A percentile compares a stretch with the other conserved stretches of the same genome.
These are phyloP conservation scores for Caenorhabditis afra DNA, from an alignment of 2,888 invertebrate genomes.

Conservation along the genomic window DNA sequence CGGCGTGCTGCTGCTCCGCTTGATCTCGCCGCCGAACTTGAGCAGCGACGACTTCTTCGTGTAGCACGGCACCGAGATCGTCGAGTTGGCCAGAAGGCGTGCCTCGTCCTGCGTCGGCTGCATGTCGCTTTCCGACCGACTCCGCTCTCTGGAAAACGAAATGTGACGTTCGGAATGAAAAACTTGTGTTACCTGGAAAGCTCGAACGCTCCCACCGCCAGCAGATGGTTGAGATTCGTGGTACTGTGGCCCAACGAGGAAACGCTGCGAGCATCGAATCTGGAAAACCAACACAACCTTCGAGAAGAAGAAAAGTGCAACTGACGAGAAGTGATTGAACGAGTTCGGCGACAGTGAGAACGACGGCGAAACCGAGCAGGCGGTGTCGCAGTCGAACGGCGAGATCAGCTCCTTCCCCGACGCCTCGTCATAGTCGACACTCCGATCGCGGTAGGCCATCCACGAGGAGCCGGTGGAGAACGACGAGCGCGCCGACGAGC, in stretches of 20 bases:
- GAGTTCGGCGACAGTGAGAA: conserved; percentile 56
- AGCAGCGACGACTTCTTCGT: conserved; percentile 75
- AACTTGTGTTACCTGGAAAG: conserved; percentile 47
- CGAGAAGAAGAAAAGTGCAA: background rate
- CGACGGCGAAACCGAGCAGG: conserved; percentile 43
- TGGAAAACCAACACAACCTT: background rate
- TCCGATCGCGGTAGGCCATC: conserved; percentile 75
- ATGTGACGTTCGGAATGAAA: background rate
- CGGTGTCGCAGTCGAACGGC: conserved; percentile 56
- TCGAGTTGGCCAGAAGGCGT: conserved; percentile 68
- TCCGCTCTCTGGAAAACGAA: conserved; percentile 71
- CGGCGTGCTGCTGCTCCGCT: conserved; percentile 60
- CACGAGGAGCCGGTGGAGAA: conserved; percentile 71
- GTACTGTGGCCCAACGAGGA: conserved; percentile 52
- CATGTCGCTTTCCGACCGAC: conserved; percentile 79
- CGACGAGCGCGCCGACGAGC: conserved; percentile 76
- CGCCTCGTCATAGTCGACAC: conserved; percentile 49
- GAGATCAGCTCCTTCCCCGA: conserved; percentile 51
- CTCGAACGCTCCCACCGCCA: conserved; percentile 41
- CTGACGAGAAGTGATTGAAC: conserved; percentile 53
- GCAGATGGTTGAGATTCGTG: conserved; percentile 41
- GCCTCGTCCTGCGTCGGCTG: conserved; percentile 65
- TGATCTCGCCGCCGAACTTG: conserved; percentile 71
- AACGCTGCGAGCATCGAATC: conserved; percentile 52
- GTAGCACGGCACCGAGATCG: conserved; percentile 74